Conservation (phyloP, 2,888 invertebrate genomes). For the Thymelicus acteon region DNA sequence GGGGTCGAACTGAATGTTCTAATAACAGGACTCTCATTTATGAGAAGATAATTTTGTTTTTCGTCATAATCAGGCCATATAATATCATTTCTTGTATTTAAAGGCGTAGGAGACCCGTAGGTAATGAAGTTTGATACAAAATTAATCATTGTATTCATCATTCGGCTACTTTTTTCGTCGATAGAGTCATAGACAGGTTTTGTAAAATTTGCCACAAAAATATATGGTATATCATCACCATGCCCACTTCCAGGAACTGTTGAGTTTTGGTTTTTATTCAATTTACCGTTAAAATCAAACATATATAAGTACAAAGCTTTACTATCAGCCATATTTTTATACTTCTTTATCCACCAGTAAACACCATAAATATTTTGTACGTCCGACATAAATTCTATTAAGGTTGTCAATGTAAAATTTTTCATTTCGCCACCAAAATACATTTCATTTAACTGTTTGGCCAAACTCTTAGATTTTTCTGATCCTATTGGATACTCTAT, state of each 20-base stretch:
- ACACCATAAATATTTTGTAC: slow-evolving; percentile 43
- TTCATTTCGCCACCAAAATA: slow-evolving; percentile 49
- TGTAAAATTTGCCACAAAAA: slow-evolving; percentile 43
- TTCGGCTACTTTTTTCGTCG: slow-evolving; percentile 40
- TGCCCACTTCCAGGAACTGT: slow-evolving; percentile 42
- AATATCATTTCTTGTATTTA: slow-evolving; percentile 23
- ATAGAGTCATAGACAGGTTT: slow-evolving; percentile 37
- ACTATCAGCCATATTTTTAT: slow-evolving; percentile 35
- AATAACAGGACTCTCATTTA: slow-evolving; percentile 45
- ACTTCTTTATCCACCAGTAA: slow-evolving; percentile 42
- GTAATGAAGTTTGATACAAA: slow-evolving; percentile 48
- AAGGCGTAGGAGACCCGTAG: slow-evolving; percentile 49
- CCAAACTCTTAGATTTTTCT: slow-evolving; percentile 43
- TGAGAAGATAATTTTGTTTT: slow-evolving; percentile 43
- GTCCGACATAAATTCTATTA: slow-evolving; percentile 46
- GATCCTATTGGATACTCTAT: slow-evolving; percentile 50
- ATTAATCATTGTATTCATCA: slow-evolving; percentile 42
- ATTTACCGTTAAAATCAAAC: slow-evolving; percentile 45
- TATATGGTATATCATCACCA: slow-evolving; percentile 42
- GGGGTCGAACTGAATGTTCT: slow-evolving; percentile 17
- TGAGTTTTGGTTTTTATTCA: slow-evolving; percentile 41
- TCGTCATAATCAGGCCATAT: slow-evolving; percentile 43
- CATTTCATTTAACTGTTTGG: slow-evolving; percentile 46
- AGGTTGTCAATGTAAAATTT: slow-evolving; percentile 25
- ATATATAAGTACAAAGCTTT: slow-evolving; percentile 43